A percentile compares a stretch with the other conserved stretches of the same genome.
Evolutionary conservation across 2,113 vertebrate genomes (phyloP).

Genomic region (Sphyrna mokarran): DNA sequence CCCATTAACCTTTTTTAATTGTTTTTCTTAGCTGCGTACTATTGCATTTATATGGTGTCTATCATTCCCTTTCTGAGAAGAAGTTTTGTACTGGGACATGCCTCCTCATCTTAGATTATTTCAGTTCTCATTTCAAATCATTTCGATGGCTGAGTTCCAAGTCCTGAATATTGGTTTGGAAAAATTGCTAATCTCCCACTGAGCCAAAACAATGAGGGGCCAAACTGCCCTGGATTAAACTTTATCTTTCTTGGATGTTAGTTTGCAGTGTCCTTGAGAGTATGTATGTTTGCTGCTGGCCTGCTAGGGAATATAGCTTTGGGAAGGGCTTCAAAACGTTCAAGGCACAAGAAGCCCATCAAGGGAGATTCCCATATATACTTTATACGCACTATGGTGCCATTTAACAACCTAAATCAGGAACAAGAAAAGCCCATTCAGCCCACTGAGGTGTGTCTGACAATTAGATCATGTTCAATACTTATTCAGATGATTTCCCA

Average conservation of each 20-base stretch:
- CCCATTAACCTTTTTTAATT: not conserved
- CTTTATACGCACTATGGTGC: not conserved
- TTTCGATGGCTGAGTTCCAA: not conserved
- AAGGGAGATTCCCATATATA: not conserved
- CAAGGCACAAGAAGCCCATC: not conserved
- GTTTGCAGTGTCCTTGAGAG: not conserved
- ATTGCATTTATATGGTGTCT: not conserved
- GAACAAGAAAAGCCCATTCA: not conserved
- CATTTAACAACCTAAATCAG: not conserved
- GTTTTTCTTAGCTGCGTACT: not conserved
- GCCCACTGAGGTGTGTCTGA: not conserved
- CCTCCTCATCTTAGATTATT: not conserved
- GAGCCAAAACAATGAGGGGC: not conserved
- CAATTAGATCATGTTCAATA: slow-evolving; percentile 17
- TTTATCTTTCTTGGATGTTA: not conserved
- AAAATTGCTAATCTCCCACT: not conserved
- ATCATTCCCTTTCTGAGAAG: not conserved
- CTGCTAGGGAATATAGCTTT: not conserved
- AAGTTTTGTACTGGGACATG: not conserved
- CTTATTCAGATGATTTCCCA: not conserved
- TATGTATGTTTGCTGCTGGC: not conserved
- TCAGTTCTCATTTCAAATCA: not conserved
- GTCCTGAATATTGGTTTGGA: not conserved
- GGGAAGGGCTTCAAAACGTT: not conserved
- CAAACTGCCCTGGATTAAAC: not conserved